Percentiles rank a stretch among this genome's conserved stretches.
These are phyloP conservation scores for Ormyrus pomaceus DNA, from an alignment of 2,888 invertebrate genomes.

Conservation along the genomic window DNA sequence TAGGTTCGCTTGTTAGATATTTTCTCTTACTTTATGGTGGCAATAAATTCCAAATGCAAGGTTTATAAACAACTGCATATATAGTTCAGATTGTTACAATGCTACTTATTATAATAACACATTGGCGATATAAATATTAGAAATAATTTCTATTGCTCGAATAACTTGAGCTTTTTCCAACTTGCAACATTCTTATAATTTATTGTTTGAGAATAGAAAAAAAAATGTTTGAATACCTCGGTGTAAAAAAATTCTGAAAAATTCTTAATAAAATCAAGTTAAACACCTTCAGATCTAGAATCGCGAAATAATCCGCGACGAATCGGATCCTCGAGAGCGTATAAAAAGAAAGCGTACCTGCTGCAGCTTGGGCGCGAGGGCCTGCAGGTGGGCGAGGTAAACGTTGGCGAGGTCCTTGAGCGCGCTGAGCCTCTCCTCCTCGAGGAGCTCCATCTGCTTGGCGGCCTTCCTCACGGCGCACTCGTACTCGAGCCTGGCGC, in stretches of 20 bases:
- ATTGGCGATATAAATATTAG: no score
- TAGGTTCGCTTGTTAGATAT: constrained; percentile 1
- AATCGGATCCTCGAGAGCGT: constrained; percentile 3
- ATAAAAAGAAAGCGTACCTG: constrained; percentile 77
- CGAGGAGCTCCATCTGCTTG: constrained; percentile 90
- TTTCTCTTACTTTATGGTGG: constrained; percentile 1
- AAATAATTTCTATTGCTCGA: no score
- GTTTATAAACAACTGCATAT: neutral
- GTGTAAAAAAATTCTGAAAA: no score
- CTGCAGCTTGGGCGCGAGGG: constrained; percentile 87
- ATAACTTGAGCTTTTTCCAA: no score
- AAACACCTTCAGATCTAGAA: no score
- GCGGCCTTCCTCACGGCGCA: constrained; percentile 91
- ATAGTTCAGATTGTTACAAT: neutral
- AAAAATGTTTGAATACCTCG: no score
- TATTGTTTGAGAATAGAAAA: no score
- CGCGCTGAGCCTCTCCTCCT: constrained; percentile 91
- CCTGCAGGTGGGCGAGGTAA: constrained; percentile 79
- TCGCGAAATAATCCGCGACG: no score
- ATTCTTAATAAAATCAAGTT: no score
- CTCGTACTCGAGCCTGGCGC: constrained; percentile 94
- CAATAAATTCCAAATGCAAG: neutral
- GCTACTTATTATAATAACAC: neutral
- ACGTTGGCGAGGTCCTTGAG: constrained; percentile 83
- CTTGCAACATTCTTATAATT: no score